These are phyloP conservation scores for Eupristina koningsbergeri DNA, from an alignment of 1,140 invertebrate species.

Conservation along the genomic window DNA sequence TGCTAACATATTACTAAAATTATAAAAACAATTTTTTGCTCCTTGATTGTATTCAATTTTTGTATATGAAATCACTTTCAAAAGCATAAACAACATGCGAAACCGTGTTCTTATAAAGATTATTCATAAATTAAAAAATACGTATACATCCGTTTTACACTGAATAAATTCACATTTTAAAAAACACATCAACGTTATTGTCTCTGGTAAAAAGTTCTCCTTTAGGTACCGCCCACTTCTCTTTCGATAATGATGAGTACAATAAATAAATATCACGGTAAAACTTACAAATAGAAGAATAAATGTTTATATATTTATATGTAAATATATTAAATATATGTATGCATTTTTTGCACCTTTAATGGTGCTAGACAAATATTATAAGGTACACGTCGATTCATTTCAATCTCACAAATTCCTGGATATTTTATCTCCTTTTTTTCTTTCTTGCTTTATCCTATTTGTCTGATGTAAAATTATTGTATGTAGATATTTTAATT, in stretches of 20 bases:
- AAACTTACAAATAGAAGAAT: constrained; percentile 23
- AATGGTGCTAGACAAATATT: constrained; percentile 10
- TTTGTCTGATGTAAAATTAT: constrained; percentile 5
- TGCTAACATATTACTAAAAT: neutral
- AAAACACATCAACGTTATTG: constrained; percentile 11
- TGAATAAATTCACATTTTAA: constrained; percentile 23
- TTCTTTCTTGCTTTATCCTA: neutral
- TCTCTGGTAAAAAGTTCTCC: constrained; percentile 19
- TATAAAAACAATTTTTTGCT: neutral
- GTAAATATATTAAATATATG: neutral
- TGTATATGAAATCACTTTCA: neutral
- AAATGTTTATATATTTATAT: neutral
- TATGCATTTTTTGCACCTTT: neutral
- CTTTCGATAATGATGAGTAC: constrained; percentile 25
- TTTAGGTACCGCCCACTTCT: constrained; percentile 22
- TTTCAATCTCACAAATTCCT: constrained; percentile 20
- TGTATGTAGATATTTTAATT: constrained; percentile 14
- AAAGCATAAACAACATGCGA: neutral
- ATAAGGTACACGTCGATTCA: constrained; percentile 37
- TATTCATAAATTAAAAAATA: neutral
- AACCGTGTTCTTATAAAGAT: constrained; percentile 13
- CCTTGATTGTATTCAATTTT: neutral
- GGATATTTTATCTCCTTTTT: constrained; percentile 16
- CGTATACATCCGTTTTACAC: neutral
- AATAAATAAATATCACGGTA: constrained; percentile 20